phyloP scores from a whole-genome alignment of 1,140 invertebrate species.

The Heliconius eleuchia region DNA sequence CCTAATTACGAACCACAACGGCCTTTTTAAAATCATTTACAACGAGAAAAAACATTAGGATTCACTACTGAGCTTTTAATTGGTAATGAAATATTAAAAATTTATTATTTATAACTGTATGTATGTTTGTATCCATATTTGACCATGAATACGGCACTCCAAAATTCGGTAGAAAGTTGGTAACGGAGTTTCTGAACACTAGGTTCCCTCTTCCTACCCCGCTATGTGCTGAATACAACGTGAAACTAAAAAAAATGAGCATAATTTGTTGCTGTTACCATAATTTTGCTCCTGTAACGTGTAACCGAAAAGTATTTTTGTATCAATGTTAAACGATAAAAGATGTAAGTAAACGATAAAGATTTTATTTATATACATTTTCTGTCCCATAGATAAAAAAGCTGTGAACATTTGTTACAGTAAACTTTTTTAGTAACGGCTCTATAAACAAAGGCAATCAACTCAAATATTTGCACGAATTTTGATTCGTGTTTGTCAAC shows the following conservation, averaged over 20 bases:
- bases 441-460: slow-evolving; percentile 73
- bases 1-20: slow-evolving; percentile 58
- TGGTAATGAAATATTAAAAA: slow-evolving; percentile 28
- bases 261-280: too few relatives aligned
- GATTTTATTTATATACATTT: slow-evolving; percentile 68
- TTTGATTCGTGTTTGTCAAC: slow-evolving; percentile 49
- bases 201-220: too few relatives aligned
- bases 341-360: slow-evolving; percentile 30
- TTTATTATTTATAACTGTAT: slow-evolving; percentile 1
- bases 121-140: too few relatives aligned
- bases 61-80: slow-evolving; percentile 33
- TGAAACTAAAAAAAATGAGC: too few relatives aligned
- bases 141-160: too few relatives aligned
- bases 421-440: slow-evolving; percentile 71
- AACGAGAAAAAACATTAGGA: slow-evolving; percentile 34
- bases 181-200: too few relatives aligned
- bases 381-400: slow-evolving; percentile 61
- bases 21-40: slow-evolving; percentile 35
- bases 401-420: slow-evolving; percentile 67
- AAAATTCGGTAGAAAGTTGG: too few relatives aligned
- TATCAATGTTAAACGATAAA: slow-evolving; percentile 2
- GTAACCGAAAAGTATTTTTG: background rate
- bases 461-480: slow-evolving; percentile 67
- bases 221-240: too few relatives aligned
- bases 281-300: too few relatives aligned